Base-by-base conservation (phyloP, 2,888 invertebrate genomes). In the Pristionchus fissidentatus region DNA sequence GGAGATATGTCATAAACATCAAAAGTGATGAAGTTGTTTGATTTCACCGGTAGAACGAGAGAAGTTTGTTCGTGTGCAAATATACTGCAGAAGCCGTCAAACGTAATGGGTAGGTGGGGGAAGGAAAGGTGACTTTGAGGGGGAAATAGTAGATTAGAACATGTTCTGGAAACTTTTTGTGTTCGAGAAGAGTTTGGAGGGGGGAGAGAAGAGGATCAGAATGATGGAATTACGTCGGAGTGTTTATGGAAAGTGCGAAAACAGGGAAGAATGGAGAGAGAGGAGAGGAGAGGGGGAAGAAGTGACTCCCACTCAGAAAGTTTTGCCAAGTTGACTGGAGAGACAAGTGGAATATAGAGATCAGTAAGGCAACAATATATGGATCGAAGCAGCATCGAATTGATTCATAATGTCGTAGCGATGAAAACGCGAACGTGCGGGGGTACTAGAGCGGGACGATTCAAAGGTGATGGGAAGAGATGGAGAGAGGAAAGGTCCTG, bases 181-280 rank as follows among this genome's bases (percentile, higher is more conserved):
- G 41, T 70, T 70, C 19, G 19, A 29, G 49, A 46, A 29, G 19
- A 26, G 8, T 35, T 62, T 62, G 75, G 49, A 8, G 13, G 22
- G 49, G 49, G 49, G 19, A 49, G 49, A 19, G 49, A 49, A 49
- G 49, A 49, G 75, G 49, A 46, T 75, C 32, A 43, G 70, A 70
- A 26, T 70, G 70, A 70, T 70, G 70, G 41, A 35, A 70, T 70
- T 70, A 70, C 70, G 43, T 32, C 70, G 70, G 70, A 70, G 41
- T 70, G 70, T 70, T 70, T 70, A 70, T 70, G 70, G 70, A 70
- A 70, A 70, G 41, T 41, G 70, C 38, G 43, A 41, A 70, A 41
- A 22, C 10, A 19, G 49, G 49, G 49, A 19, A 49, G 49, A n/a
- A n/a, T n/a, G n/a, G n/a, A n/a, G n/a, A n/a, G n/a, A n/a, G n/a